Evolutionary conservation across 2,888 invertebrate species (phyloP).

Genomic region (Chrysina gloriosa): DNA sequence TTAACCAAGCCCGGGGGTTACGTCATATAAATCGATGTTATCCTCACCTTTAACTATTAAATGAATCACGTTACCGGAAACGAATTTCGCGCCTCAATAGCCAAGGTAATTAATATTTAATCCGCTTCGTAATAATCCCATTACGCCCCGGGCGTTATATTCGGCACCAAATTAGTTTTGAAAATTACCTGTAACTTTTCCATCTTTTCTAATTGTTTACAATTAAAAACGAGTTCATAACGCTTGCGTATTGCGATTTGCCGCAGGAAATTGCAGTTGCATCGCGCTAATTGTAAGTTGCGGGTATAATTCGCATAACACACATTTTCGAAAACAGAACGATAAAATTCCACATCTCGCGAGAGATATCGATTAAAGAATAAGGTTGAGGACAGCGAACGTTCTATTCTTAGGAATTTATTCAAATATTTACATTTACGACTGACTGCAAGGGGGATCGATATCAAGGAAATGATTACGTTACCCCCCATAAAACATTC

Average conservation of each 20-base stretch:
- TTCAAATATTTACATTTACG: too few relatives aligned
- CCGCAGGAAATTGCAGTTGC: neutral
- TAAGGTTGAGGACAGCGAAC: too few relatives aligned
- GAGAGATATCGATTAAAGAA: too few relatives aligned
- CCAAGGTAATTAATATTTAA: neutral
- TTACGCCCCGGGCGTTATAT: neutral
- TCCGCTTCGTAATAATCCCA: neutral
- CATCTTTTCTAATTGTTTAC: too few relatives aligned
- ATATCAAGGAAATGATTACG: too few relatives aligned
- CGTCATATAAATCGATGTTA: slow-evolving; percentile 18
- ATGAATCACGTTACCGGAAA: neutral
- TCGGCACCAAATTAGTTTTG: neutral
- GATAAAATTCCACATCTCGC: too few relatives aligned
- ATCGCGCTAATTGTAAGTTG: neutral
- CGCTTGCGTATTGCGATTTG: slow-evolving; percentile 1
- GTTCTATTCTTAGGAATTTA: too few relatives aligned
- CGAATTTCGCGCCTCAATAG: neutral
- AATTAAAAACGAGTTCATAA: neutral
- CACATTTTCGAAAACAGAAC: too few relatives aligned
- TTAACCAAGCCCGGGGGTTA: slow-evolving; percentile 5
- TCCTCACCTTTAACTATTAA: neutral
- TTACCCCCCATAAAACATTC: too few relatives aligned
- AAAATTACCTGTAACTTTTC: neutral
- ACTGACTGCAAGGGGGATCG: too few relatives aligned
- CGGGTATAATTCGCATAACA: neutral